Evolutionary conservation across 2,113 vertebrate genomes (phyloP).

Genomic region (Collichthys lucidus): DNA sequence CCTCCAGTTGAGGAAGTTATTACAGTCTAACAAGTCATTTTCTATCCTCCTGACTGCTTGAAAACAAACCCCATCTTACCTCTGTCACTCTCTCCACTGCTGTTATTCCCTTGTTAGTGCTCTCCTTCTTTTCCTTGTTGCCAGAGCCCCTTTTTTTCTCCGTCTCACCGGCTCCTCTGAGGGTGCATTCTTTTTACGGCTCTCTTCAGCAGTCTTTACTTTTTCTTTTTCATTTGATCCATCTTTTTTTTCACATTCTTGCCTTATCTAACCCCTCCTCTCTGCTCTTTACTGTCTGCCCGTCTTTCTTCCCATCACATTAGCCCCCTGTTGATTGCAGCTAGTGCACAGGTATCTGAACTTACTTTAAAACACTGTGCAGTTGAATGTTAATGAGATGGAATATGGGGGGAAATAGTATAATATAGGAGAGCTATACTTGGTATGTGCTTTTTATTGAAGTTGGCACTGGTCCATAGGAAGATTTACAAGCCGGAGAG

Average conservation of each 20-base stretch:
- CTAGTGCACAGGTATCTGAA: conserved; percentile 27
- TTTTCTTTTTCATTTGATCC: conserved; percentile 60
- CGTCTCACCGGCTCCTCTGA: conserved; percentile 39
- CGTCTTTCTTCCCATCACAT: conserved; percentile 10
- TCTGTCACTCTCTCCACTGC: conserved; percentile 43
- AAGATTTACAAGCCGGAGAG: conserved; percentile 42
- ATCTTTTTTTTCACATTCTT: conserved; percentile 50
- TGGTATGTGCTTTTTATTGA: conserved; percentile 37
- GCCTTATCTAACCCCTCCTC: conserved; percentile 44
- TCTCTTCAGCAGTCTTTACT: conserved; percentile 28
- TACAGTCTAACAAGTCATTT: conserved; percentile 50
- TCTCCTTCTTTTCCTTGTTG: conserved; percentile 38
- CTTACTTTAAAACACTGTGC: conserved; percentile 1
- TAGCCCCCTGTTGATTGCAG: conserved; percentile 31
- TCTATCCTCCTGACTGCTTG: conserved; percentile 24
- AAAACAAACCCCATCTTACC: conserved; percentile 57
- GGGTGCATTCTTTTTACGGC: conserved; percentile 27
- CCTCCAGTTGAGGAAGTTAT: conserved; percentile 62
- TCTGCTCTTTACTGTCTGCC: conserved; percentile 12
- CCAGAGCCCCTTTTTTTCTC: conserved; percentile 36
- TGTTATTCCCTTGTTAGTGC: conserved; percentile 43
- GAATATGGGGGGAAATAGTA: not conserved
- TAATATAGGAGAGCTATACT: not conserved
- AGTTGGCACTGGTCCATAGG: conserved; percentile 22
- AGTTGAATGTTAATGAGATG: conserved; percentile 1